A percentile compares a stretch with the other conserved stretches of the same genome.
Evolutionary conservation across 2,888 invertebrate species (phyloP).

Genomic region (Arenicola marina): DNA sequence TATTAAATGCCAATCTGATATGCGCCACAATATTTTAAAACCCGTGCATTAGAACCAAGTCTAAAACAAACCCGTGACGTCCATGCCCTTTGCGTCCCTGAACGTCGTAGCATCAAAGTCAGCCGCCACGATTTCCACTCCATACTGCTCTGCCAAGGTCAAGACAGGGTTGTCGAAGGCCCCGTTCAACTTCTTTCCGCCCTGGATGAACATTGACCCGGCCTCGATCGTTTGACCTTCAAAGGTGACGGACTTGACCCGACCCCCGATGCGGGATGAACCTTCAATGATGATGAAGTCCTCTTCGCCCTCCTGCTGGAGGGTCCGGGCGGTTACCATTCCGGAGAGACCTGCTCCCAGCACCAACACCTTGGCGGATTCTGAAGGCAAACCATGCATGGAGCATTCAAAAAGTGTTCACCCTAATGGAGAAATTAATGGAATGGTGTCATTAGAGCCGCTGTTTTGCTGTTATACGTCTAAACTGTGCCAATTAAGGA

Average conservation of each 20-base stretch:
- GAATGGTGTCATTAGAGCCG: too few relatives aligned
- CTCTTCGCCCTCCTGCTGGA: not conserved
- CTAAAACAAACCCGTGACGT: conserved; percentile 1
- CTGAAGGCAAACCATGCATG: not conserved
- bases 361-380: not conserved
- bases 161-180: not conserved
- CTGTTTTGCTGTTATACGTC: too few relatives aligned
- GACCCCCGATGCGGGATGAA: not conserved
- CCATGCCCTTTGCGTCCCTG: not conserved
- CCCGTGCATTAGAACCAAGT: too few relatives aligned
- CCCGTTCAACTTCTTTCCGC: not conserved
- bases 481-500: too few relatives aligned
- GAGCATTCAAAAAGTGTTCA: too few relatives aligned
- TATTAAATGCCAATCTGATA: too few relatives aligned
- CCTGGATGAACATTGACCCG: too few relatives aligned
- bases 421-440: too few relatives aligned
- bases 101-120: not conserved
- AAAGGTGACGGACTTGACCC: not conserved
- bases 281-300: conserved; percentile 1
- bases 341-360: not conserved
- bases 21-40: too few relatives aligned
- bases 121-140: not conserved
- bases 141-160: not conserved
- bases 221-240: not conserved
- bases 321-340: not conserved